Conservation (phyloP, 2,797 vertebrate genomes). For the Corythornis leucogaster region DNA sequence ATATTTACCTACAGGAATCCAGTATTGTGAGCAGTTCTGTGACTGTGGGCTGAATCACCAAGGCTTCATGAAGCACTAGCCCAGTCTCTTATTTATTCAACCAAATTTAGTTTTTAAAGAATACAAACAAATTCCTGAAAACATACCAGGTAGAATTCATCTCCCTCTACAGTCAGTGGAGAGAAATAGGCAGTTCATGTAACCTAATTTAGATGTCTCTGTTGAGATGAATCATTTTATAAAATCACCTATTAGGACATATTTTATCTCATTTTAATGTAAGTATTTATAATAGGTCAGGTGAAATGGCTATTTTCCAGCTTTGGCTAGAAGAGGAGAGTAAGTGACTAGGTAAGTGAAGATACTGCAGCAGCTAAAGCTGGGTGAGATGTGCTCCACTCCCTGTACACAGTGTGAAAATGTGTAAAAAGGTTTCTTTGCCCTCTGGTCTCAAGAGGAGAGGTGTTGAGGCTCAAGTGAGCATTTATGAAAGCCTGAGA, state of each 20-base stretch:
- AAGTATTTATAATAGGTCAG: not conserved
- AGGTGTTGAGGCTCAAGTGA: not conserved
- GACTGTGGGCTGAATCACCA: not conserved
- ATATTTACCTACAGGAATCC: not conserved
- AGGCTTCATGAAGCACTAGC: not conserved
- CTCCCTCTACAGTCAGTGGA: not conserved
- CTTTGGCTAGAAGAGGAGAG: not conserved
- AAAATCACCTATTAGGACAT: conserved; percentile 12
- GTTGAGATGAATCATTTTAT: conserved; percentile 22
- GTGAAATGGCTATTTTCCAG: not conserved
- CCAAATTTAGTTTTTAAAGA: not conserved
- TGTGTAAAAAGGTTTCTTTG: not conserved
- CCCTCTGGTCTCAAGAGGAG: not conserved
- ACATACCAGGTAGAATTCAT: not conserved
- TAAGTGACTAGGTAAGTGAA: not conserved
- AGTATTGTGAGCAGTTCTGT: not conserved
- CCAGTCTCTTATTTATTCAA: not conserved
- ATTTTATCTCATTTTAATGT: not conserved
- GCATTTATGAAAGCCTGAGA: not conserved
- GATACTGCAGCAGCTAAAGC: not conserved
- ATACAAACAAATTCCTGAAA: not conserved
- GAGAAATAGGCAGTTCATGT: not conserved
- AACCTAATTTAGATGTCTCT: conserved; percentile 12
- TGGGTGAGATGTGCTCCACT: not conserved
- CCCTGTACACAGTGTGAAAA: not conserved